phyloP scores from a whole-genome alignment of 1,140 invertebrate genomes.

The Leptoteleia sp. region DNA sequence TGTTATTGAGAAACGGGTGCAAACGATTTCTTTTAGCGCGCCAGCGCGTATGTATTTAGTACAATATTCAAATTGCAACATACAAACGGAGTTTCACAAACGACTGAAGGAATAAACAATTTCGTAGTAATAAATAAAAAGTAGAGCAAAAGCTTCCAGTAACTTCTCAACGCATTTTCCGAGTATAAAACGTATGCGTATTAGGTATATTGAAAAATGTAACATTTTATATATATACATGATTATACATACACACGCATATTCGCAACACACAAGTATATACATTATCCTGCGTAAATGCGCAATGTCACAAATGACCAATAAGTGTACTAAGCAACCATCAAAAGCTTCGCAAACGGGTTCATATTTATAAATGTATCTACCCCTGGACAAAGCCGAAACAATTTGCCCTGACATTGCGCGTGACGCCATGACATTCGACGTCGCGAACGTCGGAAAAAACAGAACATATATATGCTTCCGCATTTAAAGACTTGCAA shows the following conservation, averaged over 20 bases:
- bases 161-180: slow-evolving; percentile 54
- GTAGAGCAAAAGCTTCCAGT: slow-evolving; percentile 59
- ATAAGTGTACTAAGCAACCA: background rate
- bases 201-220: slow-evolving; percentile 46
- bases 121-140: slow-evolving; percentile 40
- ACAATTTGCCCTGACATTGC: slow-evolving; percentile 24
- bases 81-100: slow-evolving; percentile 32
- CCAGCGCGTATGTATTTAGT: slow-evolving; percentile 30
- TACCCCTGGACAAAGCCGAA: too few relatives aligned
- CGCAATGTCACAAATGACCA: slow-evolving; percentile 40
- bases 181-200: slow-evolving; percentile 41
- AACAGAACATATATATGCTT: slow-evolving; percentile 72
- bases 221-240: slow-evolving; percentile 47
- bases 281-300: slow-evolving; percentile 20
- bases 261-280: slow-evolving; percentile 5
- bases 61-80: slow-evolving; percentile 33
- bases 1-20: slow-evolving; percentile 23
- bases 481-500: slow-evolving; percentile 76
- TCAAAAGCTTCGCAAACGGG: background rate
- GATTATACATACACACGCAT: background rate
- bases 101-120: slow-evolving; percentile 41
- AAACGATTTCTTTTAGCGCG: slow-evolving; percentile 26
- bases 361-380: slow-evolving; percentile 30
- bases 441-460: slow-evolving; percentile 53
- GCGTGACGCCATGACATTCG: slow-evolving; percentile 39